A percentile compares a stretch with the other conserved stretches of the same genome.
phyloP scores from a whole-genome alignment of 2,888 invertebrate genomes.

The Seladonia tumulorum region DNA sequence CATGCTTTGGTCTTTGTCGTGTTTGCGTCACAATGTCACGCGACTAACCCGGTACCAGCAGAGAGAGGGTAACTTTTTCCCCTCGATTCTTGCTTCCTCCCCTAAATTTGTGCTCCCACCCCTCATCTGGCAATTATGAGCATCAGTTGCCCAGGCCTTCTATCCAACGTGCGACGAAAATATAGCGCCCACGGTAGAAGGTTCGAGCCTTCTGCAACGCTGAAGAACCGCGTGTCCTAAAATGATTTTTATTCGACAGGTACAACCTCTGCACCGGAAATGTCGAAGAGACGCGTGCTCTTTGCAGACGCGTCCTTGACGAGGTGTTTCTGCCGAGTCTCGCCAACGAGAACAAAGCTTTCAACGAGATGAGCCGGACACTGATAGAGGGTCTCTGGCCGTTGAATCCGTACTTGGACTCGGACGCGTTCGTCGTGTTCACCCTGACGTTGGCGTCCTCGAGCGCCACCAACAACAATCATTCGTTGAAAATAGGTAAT shows the following conservation, averaged over 20 bases:
- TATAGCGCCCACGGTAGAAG: too few relatives aligned
- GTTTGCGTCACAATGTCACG: too few relatives aligned
- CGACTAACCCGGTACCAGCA: too few relatives aligned
- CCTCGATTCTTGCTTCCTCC: too few relatives aligned
- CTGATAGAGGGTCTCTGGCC: constrained; percentile 90
- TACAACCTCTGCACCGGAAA: constrained; percentile 90
- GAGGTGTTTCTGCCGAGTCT: constrained; percentile 88
- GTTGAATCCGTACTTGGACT: constrained; percentile 87
- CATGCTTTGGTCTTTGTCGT: too few relatives aligned
- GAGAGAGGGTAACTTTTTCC: too few relatives aligned
- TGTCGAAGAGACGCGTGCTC: constrained; percentile 87
- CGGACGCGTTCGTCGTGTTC: constrained; percentile 86
- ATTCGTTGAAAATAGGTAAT: constrained; percentile 77
- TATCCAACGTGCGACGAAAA: too few relatives aligned
- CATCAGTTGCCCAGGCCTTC: too few relatives aligned
- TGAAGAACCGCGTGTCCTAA: not conserved
- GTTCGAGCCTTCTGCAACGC: too few relatives aligned
- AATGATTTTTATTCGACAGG: constrained; percentile 80
- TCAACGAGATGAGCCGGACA: constrained; percentile 87
- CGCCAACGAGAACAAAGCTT: constrained; percentile 87
- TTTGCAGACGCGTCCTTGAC: constrained; percentile 86
- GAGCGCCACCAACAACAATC: constrained; percentile 79
- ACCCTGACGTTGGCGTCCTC: constrained; percentile 85
- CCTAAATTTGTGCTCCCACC: too few relatives aligned
- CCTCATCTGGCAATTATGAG: too few relatives aligned